These are phyloP conservation scores for Podarcis cretensis DNA, from an alignment of 2,113 vertebrate species.

Conservation along the genomic window DNA sequence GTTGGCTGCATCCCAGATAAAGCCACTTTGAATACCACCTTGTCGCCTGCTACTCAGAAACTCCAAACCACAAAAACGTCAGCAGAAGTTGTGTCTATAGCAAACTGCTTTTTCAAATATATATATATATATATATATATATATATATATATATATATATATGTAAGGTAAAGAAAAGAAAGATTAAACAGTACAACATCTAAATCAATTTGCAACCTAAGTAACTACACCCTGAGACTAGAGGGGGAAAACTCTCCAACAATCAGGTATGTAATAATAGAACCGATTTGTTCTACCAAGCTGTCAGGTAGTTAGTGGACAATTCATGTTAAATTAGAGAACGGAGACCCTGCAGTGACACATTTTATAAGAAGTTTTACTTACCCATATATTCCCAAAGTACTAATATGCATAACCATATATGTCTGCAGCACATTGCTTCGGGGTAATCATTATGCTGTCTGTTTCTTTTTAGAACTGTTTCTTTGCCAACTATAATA, in stretches of 20 bases:
- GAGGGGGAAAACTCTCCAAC: background rate
- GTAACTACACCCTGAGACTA: background rate
- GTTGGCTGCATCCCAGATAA: too few relatives aligned
- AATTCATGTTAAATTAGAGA: slow-evolving; percentile 10
- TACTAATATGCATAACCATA: background rate
- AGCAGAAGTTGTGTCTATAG: too few relatives aligned
- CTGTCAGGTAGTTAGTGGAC: slow-evolving; percentile 1
- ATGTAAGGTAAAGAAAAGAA: background rate
- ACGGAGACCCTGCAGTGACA: background rate
- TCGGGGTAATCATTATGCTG: background rate
- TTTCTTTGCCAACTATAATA: background rate
- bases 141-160: too few relatives aligned
- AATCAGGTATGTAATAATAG: background rate
- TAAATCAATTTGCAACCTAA: slow-evolving; percentile 3
- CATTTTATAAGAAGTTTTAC: background rate
- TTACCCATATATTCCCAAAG: background rate
- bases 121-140: too few relatives aligned
- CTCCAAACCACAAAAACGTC: too few relatives aligned
- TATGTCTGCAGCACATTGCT: background rate
- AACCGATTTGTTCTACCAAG: slow-evolving; percentile 11
- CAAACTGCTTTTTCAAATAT: too few relatives aligned
- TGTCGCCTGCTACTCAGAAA: too few relatives aligned
- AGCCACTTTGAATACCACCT: too few relatives aligned
- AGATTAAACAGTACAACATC: background rate
- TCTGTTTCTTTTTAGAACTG: background rate